Evolutionary conservation across 1,140 invertebrate species (phyloP), one percentile per base, ranked within the genome.

Genomic region (Chironomus striatipennis): DNA sequence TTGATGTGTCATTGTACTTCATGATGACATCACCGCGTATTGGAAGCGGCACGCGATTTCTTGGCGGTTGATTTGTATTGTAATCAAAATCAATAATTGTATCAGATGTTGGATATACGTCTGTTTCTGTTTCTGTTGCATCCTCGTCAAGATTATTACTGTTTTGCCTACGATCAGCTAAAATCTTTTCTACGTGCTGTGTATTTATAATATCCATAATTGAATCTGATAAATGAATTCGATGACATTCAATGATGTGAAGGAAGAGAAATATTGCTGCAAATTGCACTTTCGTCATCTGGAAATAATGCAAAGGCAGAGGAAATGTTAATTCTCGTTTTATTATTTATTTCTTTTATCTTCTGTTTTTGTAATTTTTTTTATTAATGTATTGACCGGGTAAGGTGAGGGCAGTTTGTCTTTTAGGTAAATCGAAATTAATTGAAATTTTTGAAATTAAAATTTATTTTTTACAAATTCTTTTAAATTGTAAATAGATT

Each of bases 141-240:
- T 75, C 75, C 78, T 81, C 78, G 74, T 79, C 79, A 74, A 81
- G 80, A 78, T 86, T 83, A 78, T 86, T 84, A 74, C 83, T 77
- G 74, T 82, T 82, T 17, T 81, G 79, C 76, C 79, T 81, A 74
- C 83, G 80, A 76, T 82, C 84, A 0, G 84, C 85, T 15, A 87
- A 76, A 74, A 87, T 79, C 73, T 81, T 80, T 76, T 86, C 84
- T 2, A 87, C 86, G 80, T 86, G 83, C 75, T 86, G 83, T 9
- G 84, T 87, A 77, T 87, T 85, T 73, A 87, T 87, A 47, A 87
- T 86, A 75, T 87, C 86, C 77, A 87, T 78, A 75, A 87, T 87
- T 17, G 86, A 87, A 76, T 86, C 85, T 70, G 65, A 70, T 21
- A 70, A 70, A 70, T 70, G 65, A 21, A 70, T 70, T 10, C 65